Base-by-base conservation (phyloP, 2,797 vertebrate species). In the Sebastes minor region DNA sequence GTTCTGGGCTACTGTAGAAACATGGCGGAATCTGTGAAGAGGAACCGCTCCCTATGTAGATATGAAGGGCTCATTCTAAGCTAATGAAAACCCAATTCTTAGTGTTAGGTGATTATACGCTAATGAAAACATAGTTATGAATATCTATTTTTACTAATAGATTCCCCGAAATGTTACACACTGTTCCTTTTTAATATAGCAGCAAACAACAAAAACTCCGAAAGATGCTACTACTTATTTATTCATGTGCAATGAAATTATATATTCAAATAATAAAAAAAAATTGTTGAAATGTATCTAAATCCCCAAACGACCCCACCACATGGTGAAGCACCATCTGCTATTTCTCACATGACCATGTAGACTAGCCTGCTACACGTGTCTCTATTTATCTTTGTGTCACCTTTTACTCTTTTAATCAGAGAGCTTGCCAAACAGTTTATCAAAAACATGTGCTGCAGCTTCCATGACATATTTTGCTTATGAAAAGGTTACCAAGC, bases 31-130 rank as follows among this genome's bases (percentile, higher is more conserved):
- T 22, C 20, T 53, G 49, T 53, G 49, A 53, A n/a, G 49, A 53
- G 46, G 38, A 18, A 1, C 0, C 38, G 0, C 6, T 46, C 42
- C 42, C 42, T 49, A 20, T 49, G 46, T 49, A 49, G 18, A 20
- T 49, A 9, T 49, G 46, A 20, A 49, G 18, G 18, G 42, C 0
- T 49, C 46, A 49, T 49, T 49, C 46, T 49, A 49, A 9, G 46
- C 46, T 49, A 49, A 49, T 20, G 18, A 20, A 20, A 49, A 49
- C 46, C 0, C 46, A 20, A 49, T 49, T 49, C 18, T 49, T 20
- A 49, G 18, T 49, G 0, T 49, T 2, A 49, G 8, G 8, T 2
- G 7, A 49, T 20, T 49, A 20, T 20, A 20, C 0, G 1, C 46
- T 4, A 49, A 20, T 49, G 18, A 49, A 49, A 49, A 49, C 46